Evolutionary conservation across 2,888 invertebrate genomes (phyloP), one percentile per base, ranked within the genome.

Genomic region (Ichneumoninae sp.): DNA sequence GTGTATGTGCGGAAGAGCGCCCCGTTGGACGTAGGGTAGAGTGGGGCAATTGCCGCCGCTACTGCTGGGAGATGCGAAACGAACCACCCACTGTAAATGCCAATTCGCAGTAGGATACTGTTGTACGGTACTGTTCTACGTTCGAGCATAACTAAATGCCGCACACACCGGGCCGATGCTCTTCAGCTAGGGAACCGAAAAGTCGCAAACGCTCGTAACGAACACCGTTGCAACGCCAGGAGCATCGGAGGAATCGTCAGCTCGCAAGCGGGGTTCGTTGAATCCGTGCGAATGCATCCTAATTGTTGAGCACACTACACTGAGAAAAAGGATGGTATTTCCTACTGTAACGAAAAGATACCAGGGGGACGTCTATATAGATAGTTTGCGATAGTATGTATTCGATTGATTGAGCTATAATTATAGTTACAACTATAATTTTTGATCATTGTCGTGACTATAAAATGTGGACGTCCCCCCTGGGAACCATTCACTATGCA

Each of bases 241-340:
- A 68, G 44, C 75, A 50, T 82, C 71, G 74, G 78, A 72, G 82
- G 77, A 83, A 79, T 50, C 36, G 47, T 54, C 54, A 54, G 62
- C 50, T 22, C 16, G 66, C 22, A 13, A 33, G 4, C 5, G 30
- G 50, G 50, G 50, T 30, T 74, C 26, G 44, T 62, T 47, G 62
- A 62, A 60, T 47, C 44, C 30, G 72, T 44, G 47, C 60, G 36
- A 44, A 62, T 5, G 30, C 30, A 30, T 47, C 74, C 75, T 33
- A 47, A 75, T 30, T 47, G 65, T 36, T 30, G 16, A 47, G 62
- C 26, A 10, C 60, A 26, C 16, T 62, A 22, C 22, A 22, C 22
- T 22, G 22, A 22, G 22, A 22, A 22, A 22, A 22, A 22, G 22
- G 22, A 22, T 22, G 22, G 22, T 22, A 22, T 22, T 22, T 22